Evolutionary conservation across 2,888 invertebrate species (phyloP), one percentile per base, ranked within the genome.

Genomic region (Coleophora flavipennella): DNA sequence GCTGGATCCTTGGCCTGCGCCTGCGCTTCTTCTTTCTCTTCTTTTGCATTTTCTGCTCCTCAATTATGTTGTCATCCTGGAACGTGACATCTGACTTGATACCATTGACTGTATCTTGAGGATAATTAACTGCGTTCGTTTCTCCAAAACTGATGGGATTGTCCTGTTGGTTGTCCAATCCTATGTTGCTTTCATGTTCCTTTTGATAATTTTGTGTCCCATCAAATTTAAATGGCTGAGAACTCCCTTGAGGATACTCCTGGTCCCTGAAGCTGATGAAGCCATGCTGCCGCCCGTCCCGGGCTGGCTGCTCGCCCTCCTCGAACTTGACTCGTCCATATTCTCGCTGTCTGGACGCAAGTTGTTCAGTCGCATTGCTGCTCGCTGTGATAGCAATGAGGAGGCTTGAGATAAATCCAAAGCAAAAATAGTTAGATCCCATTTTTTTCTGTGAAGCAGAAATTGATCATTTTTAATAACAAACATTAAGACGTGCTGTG

Each of bases 1-100:
- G 29, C 37, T 50, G 55, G 43, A 51, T 50, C 26, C 53, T 59
- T 1, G 57, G 60, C 41, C 51, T 65, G 28, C 62, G 55, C 34
- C 67, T 59, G 3, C 66, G 62, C 28, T 62, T 59, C 31, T 60
- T 62, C 28, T 61, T 59, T 31, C 60, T 59, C 42, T 55, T 71
- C 35, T 56, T 66, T 31, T 62, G 57, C 38, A 2, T 25, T 29
- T 10, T 29, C 8, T 29, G 29, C 4, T 10, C 29, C 29, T 50
- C 48, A 25, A 50, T 44, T 33, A 34, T 49, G 36, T 56, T 57
- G 20, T 62, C 53, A 37, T 62, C 55, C 47, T 52, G 46, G 35
- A 53, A 51, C 6, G 36, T 44, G 0, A 53, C 33, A 12, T 25
- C 33, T 7, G 12, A 33, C 35, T 13, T 35, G 26, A 28, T 20